These are phyloP conservation scores for Pherbina coryleti DNA, from an alignment of 2,888 invertebrate genomes.

Conservation along the genomic window DNA sequence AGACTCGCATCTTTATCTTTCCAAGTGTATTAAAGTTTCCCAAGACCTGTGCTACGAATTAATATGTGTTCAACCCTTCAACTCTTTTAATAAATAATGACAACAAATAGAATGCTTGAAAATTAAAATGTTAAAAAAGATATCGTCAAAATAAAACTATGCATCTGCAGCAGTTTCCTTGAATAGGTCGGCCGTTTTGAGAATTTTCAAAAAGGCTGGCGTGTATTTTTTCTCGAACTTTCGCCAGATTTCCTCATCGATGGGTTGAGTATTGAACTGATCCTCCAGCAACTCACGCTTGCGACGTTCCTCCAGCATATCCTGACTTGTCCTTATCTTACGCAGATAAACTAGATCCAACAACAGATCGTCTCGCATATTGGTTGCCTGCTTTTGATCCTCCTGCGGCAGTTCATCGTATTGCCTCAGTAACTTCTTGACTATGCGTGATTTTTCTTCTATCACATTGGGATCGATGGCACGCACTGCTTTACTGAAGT, in stretches of 20 bases:
- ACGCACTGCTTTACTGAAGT: constrained; percentile 48
- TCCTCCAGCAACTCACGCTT: constrained; percentile 42
- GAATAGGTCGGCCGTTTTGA: constrained; percentile 58
- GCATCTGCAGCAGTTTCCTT: constrained; percentile 41
- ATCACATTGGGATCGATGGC: constrained; percentile 53
- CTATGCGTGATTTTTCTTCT: constrained; percentile 58
- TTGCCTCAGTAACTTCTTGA: constrained; percentile 63
- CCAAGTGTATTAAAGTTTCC: too few relatives aligned
- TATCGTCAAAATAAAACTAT: background rate
- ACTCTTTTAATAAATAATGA: constrained; percentile 6
- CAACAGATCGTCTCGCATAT: constrained; percentile 57
- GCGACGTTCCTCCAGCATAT: constrained; percentile 47
- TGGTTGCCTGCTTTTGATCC: constrained; percentile 56
- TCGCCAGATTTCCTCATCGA: constrained; percentile 17
- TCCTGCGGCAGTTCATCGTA: constrained; percentile 60
- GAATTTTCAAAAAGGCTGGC: constrained; percentile 56
- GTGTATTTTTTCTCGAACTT: constrained; percentile 50
- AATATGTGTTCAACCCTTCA: background rate
- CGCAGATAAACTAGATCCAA: constrained; percentile 56
- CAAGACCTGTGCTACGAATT: too few relatives aligned
- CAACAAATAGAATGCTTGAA: constrained; percentile 11
- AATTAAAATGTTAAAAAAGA: background rate
- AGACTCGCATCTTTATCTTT: too few relatives aligned
- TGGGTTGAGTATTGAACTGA: background rate
- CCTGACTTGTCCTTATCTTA: constrained; percentile 47